phyloP scores from a whole-genome alignment of 2,113 vertebrate species.

The Chitala chitala region DNA sequence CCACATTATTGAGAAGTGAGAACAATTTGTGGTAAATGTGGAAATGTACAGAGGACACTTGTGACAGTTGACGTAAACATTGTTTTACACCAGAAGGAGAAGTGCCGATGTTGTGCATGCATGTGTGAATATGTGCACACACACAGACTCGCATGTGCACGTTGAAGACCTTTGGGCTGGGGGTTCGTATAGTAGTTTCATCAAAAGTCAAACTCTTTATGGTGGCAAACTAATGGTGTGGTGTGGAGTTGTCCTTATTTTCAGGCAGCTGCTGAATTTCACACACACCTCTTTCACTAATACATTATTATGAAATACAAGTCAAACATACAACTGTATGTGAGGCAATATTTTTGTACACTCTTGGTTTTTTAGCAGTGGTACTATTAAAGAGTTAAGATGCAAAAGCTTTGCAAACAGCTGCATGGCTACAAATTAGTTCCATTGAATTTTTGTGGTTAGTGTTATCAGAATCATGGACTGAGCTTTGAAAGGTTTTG shows the following conservation, averaged over 20 bases:
- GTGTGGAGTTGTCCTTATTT: neutral
- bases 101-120: conserved; percentile 22
- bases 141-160: too few species aligned
- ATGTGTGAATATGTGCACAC: too few species aligned
- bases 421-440: conserved; percentile 27
- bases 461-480: conserved; percentile 31
- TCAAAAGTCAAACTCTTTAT: neutral
- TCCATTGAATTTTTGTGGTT: conserved; percentile 34
- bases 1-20: conserved; percentile 53
- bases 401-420: conserved; percentile 32
- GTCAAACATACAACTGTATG: neutral
- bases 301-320: neutral
- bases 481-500: conserved; percentile 11
- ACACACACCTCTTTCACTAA: too few species aligned
- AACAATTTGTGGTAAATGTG: neutral
- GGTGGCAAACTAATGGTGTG: neutral
- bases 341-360: neutral
- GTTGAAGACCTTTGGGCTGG: conserved; percentile 32
- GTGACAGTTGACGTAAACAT: too few species aligned
- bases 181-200: neutral
- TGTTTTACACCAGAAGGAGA: neutral
- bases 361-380: neutral
- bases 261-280: neutral
- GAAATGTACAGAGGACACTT: too few species aligned
- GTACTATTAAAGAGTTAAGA: conserved; percentile 28